These are phyloP conservation scores for Icerya purchasi DNA, from an alignment of 2,888 invertebrate genomes.

Conservation along the genomic window DNA sequence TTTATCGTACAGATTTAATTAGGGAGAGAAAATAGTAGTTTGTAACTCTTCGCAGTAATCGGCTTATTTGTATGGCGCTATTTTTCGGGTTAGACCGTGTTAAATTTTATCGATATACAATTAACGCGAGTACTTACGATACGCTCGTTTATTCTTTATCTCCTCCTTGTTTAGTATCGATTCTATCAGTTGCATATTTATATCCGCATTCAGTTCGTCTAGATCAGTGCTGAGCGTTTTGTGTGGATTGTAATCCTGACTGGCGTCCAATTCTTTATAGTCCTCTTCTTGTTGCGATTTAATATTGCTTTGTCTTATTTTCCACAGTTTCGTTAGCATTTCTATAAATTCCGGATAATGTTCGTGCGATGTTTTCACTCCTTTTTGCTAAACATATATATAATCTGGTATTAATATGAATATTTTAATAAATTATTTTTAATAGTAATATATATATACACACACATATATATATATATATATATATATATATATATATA, in stretches of 20 bases:
- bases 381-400: constrained; percentile 5
- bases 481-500: neutral
- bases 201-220: no score
- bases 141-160: constrained; percentile 9
- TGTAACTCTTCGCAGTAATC: no score
- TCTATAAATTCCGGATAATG: constrained; percentile 8
- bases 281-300: neutral
- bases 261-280: neutral
- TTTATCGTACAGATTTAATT: no score
- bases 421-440: neutral
- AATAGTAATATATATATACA: neutral
- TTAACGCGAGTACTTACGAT: constrained; percentile 13
- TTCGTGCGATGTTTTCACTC: constrained; percentile 1
- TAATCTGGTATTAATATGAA: neutral
- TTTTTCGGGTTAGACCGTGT: no score
- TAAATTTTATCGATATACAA: no score
- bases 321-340: constrained; percentile 5
- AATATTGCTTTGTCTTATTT: neutral
- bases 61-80: no score
- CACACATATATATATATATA: neutral
- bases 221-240: neutral
- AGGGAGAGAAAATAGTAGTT: no score
- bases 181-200: neutral
- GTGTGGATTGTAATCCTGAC: neutral
- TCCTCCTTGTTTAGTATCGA: constrained; percentile 6